Conservation (phyloP, 1,140 invertebrate genomes). For the Epicauta chinensis region DNA sequence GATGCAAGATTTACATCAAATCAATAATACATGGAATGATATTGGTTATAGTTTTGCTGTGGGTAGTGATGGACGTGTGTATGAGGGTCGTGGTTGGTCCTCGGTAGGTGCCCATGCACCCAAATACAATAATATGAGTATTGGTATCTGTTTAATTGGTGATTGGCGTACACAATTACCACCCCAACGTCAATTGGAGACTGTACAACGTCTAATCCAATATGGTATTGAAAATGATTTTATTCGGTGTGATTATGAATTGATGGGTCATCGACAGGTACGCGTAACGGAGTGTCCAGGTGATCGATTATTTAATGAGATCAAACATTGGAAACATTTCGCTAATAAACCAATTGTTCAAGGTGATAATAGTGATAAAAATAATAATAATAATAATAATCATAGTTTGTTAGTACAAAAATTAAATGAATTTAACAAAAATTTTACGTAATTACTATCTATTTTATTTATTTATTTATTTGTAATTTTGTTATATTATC, state of each 20-base stretch:
- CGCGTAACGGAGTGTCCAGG: constrained; percentile 65
- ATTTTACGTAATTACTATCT: too few relatives aligned
- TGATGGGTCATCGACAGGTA: constrained; percentile 64
- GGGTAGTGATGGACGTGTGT: constrained; percentile 69
- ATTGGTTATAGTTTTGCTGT: constrained; percentile 71
- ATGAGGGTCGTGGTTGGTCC: constrained; percentile 70
- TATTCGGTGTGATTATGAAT: constrained; percentile 54
- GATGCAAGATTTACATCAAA: constrained; percentile 54
- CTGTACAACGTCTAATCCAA: constrained; percentile 53
- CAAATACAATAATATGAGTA: constrained; percentile 60
- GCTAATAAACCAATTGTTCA: neutral
- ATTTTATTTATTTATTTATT: too few relatives aligned
- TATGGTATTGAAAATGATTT: constrained; percentile 54
- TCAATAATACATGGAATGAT: constrained; percentile 57
- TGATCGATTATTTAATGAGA: constrained; percentile 52
- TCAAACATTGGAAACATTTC: constrained; percentile 58
- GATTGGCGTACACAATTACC: constrained; percentile 52
- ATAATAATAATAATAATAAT: neutral
- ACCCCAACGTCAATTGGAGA: constrained; percentile 52
- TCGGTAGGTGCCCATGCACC: constrained; percentile 63
- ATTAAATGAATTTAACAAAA: too few relatives aligned
- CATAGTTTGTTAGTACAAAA: neutral
- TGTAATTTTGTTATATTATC: too few relatives aligned
- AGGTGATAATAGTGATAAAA: too few relatives aligned
- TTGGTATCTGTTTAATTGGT: constrained; percentile 69